Conservation (phyloP, 2,888 invertebrate genomes). For the Andrena trimmerana region DNA sequence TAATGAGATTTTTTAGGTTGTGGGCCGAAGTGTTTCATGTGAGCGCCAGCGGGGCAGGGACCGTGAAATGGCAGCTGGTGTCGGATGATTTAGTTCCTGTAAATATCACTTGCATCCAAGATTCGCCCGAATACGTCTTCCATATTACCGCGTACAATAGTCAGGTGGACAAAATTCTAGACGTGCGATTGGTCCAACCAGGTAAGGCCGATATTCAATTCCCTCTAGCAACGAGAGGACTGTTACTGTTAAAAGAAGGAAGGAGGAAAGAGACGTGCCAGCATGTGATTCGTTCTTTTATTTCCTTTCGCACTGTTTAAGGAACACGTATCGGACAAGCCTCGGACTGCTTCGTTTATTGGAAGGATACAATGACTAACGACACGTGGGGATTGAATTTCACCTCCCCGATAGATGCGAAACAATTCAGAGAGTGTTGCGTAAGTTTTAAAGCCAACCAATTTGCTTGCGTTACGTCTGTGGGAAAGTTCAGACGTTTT, state of each 20-base stretch:
- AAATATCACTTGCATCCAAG: slow-evolving; percentile 98
- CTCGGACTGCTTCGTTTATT: slow-evolving; percentile 99
- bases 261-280: too few relatives aligned
- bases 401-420: slow-evolving; percentile 98
- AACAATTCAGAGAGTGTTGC: slow-evolving; percentile 98
- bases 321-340: slow-evolving; percentile 98
- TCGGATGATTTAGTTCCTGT: slow-evolving; percentile 99
- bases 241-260: too few relatives aligned
- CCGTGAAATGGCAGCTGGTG: slow-evolving; percentile 98
- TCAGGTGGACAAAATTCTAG: slow-evolving; percentile 99
- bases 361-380: slow-evolving; percentile 98
- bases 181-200: slow-evolving; percentile 98
- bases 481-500: slow-evolving; percentile 1
- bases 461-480: slow-evolving; percentile 3
- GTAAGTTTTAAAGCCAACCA: slow-evolving; percentile 89
- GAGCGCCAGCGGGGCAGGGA: slow-evolving; percentile 96
- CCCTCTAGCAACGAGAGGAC: background rate
- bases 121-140: slow-evolving; percentile 98
- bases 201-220: slow-evolving; percentile 87
- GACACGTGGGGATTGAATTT: slow-evolving; percentile 99
- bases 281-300: background rate
- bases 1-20: slow-evolving; percentile 88
- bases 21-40: slow-evolving; percentile 99
- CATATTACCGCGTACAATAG: slow-evolving; percentile 99
- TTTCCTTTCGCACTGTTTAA: slow-evolving; percentile 81